Evolutionary conservation across 35 echinoderm and acorn worm genomes (phyloP).

Genomic region (Ophiothrix spiculata): DNA sequence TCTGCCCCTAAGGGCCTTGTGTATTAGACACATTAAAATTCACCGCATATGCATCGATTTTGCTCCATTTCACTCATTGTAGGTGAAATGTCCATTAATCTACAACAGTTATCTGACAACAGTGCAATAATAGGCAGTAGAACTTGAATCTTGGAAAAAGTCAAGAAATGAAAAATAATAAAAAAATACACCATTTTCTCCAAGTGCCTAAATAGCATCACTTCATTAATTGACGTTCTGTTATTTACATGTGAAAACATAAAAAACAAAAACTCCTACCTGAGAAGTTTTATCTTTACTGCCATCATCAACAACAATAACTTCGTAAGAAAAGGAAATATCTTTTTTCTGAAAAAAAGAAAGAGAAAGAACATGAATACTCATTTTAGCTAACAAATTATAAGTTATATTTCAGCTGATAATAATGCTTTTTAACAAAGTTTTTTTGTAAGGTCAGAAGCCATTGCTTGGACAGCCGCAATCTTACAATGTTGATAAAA

Average conservation of each 20-base stretch:
- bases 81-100: not conserved
- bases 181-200: not conserved
- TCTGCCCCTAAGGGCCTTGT: too few species aligned
- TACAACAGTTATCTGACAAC: not conserved
- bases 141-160: not conserved
- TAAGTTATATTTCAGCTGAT: too few species aligned
- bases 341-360: slow-evolving; percentile 69
- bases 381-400: too few species aligned
- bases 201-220: not conserved
- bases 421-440: too few species aligned
- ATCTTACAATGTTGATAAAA: too few species aligned
- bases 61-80: not conserved
- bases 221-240: not conserved
- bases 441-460: too few species aligned
- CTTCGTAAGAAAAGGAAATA: slow-evolving; percentile 78
- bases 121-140: not conserved
- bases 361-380: not conserved
- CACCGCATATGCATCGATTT: too few species aligned
- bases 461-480: too few species aligned
- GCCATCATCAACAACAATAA: slow-evolving; percentile 93
- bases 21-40: too few species aligned
- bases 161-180: not conserved
- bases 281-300: slow-evolving; percentile 94
- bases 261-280: slow-evolving; percentile 39
- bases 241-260: not conserved